Evolutionary conservation across 2,888 invertebrate species (phyloP), one percentile per base, ranked within the genome.

Genomic region (Leptogaster cylindrica): DNA sequence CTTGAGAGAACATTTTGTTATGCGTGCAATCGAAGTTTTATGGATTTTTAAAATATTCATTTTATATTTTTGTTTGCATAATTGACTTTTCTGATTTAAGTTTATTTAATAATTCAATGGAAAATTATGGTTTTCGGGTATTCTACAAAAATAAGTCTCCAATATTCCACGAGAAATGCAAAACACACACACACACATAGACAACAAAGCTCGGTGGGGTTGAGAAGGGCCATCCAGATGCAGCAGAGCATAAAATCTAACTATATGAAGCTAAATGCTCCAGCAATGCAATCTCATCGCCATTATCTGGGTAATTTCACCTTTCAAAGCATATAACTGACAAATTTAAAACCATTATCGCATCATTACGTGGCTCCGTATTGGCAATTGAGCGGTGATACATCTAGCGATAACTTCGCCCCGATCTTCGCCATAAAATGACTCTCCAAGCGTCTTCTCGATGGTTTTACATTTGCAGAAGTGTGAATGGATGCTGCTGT

Each of bases 291-390:
- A 52, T 52, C 31, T 28, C 16, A 6, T 31, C 33, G 10, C 52
- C 52, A 52, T 52, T 52, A 52, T 52, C 52, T 28, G 52, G 31
- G 52, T 52, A 52, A 52, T 52, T 52, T 52, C 52, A 52, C 52
- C 52, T 52, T 52, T 52, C 52, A 33, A 28, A 18, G 16, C 31
- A 31, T 31, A 52, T 52, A 52, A 28, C 52, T 52, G 58, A 58
- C 58, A 58, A 58, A 58, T 58, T 58, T 58, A 58, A 36, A 39
- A 41, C 58, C 58, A 58, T 58, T 41, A 58, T 58, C 41, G 58
- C 58, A 23, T 58, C 58, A 58, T 58, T 39, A 58, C 41, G 36
- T 14, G 58, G 58, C 41, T 27, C 58, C 58, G 41, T 58, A 58
- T 39, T 58, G 58, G 12, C 58, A 58, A 58, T 58, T 58, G 41